Conservation (phyloP, 2,113 vertebrate genomes). For the Nycticorax nycticorax region DNA sequence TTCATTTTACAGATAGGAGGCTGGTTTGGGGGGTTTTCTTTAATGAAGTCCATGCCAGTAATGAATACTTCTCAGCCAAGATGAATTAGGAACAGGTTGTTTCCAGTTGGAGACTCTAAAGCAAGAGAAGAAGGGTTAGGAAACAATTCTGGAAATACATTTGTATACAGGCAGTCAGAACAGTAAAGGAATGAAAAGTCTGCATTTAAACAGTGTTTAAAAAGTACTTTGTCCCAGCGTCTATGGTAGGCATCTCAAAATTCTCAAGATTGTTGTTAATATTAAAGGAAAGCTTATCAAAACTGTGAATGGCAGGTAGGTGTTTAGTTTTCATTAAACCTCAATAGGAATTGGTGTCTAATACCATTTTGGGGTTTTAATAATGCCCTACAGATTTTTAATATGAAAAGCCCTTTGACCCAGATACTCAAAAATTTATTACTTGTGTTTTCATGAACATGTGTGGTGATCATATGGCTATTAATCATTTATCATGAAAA, state of each 20-base stretch:
- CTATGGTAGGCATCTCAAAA: neutral
- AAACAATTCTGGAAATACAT: neutral
- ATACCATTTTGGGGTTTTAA: neutral
- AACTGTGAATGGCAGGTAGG: neutral
- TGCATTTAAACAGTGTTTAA: neutral
- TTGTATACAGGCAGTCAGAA: neutral
- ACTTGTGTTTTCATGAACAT: neutral
- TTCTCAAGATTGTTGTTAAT: neutral
- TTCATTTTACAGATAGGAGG: neutral
- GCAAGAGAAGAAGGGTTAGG: neutral
- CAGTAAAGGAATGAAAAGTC: neutral
- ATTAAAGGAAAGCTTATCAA: neutral
- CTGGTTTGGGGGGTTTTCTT: neutral
- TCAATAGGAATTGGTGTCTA: neutral
- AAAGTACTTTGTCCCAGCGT: neutral
- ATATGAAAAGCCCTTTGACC: neutral
- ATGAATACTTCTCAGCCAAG: neutral
- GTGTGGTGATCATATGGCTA: neutral
- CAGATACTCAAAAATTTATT: neutral
- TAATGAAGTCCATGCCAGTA: neutral
- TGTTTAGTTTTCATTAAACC: slow-evolving; percentile 1
- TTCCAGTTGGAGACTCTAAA: neutral
- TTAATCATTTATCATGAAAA: slow-evolving; percentile 24
- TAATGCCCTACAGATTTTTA: neutral
- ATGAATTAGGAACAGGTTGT: neutral